These are phyloP conservation scores for Alaudala cheleensis DNA, from an alignment of 2,113 vertebrate species.

Conservation along the genomic window DNA sequence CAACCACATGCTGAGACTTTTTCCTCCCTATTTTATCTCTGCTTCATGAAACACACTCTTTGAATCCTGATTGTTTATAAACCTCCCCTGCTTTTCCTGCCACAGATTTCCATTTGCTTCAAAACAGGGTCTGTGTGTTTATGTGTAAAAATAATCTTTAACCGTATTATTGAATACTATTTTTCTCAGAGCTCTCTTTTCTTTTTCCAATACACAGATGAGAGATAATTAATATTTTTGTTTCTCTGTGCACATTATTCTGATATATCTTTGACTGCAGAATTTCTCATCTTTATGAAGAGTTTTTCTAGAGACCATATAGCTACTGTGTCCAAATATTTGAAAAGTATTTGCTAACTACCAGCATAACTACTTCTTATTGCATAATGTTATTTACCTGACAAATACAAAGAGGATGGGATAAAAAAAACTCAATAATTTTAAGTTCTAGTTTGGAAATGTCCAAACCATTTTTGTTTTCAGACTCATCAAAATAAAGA, in stretches of 20 bases:
- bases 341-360: not conserved
- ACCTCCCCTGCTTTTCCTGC: not conserved
- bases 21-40: not conserved
- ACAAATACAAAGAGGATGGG: not conserved
- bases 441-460: not conserved
- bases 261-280: not conserved
- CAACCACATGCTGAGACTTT: not conserved
- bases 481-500: not conserved
- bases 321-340: not conserved
- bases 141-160: not conserved
- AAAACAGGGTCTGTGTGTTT: not conserved
- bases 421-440: not conserved
- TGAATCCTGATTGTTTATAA: not conserved
- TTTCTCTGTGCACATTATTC: not conserved
- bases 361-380: not conserved
- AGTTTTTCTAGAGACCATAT: not conserved
- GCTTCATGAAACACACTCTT: not conserved
- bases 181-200: not conserved
- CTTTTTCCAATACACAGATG: not conserved
- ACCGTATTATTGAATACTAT: not conserved
- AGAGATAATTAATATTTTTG: not conserved
- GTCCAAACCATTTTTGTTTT: not conserved
- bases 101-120: not conserved
- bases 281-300: not conserved
- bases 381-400: not conserved